phyloP scores from a whole-genome alignment of 1,140 invertebrate species.

The Neodiprion virginianus region DNA sequence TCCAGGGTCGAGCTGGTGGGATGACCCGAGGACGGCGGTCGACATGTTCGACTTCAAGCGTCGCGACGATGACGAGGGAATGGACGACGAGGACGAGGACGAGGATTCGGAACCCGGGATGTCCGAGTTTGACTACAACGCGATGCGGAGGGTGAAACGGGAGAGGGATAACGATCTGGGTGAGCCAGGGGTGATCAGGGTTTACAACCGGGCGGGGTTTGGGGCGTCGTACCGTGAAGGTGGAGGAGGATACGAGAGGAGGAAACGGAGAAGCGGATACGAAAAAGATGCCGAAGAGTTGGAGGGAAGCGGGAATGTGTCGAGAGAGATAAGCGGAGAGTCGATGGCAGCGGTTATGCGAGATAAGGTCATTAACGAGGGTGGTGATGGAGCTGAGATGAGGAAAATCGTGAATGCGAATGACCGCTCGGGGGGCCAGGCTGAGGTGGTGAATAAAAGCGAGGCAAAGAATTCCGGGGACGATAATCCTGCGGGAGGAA shows the following conservation, averaged over 20 bases:
- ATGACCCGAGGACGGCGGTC: slow-evolving; percentile 9
- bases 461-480: too few species aligned
- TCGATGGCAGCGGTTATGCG: too few species aligned
- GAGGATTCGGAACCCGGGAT: background rate
- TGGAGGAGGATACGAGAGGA: background rate
- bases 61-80: background rate
- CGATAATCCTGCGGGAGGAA: too few species aligned
- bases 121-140: slow-evolving; percentile 4
- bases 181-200: background rate
- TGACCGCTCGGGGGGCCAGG: too few species aligned
- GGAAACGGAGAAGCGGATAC: background rate
- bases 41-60: slow-evolving; percentile 11
- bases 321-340: background rate
- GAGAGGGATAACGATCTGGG: background rate
- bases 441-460: too few species aligned
- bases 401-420: too few species aligned
- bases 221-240: slow-evolving; percentile 1
- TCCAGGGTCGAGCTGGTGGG: background rate
- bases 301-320: background rate
- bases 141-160: slow-evolving; percentile 8
- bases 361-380: too few species aligned
- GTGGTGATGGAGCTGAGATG: too few species aligned
- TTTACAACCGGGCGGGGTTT: slow-evolving; percentile 9
- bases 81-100: slow-evolving; percentile 9
- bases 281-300: background rate